Evolutionary conservation across 2,113 vertebrate species (phyloP), one percentile per base, ranked within the genome.

Genomic region (Oreochromis tanganicae): DNA sequence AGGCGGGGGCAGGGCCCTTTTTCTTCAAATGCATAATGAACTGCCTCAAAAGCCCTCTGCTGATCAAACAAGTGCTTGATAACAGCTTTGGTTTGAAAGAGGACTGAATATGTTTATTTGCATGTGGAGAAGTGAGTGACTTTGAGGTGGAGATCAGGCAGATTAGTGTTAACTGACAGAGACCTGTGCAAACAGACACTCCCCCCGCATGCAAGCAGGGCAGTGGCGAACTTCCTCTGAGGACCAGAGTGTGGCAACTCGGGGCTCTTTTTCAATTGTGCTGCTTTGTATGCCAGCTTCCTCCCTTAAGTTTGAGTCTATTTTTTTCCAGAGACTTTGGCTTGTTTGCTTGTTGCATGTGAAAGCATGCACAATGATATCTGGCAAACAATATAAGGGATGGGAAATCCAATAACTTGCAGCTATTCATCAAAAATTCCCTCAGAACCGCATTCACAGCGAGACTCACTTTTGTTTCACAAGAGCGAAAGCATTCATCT

Each of bases 51-150:
- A 92, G 87, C 90, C 80, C 89, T 92, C 87, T 85, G 71, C 85
- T 95, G 94, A 96, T 96, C 95, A 96, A 95, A 96, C 94, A 94
- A 93, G 92, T 93, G 93, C 94, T 94, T 94, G 93, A 95, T 95
- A 93, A 90, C 82, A 83, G 88, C 94, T 94, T 93, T 89, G 92
- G 92, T 93, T 86, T 90, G 92, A 93, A 93, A 95, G 91, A 92
- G 73, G 86, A 32, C 92, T 92, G 93, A 95, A 93, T 92, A 92
- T 94, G 90, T 94, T 95, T 95, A 94, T 94, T 95, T 95, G 93
- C 94, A 94, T 95, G 90, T 90, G 88, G 89, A 91, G 91, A 90
- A 93, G 93, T 89, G 86, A 94, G 89, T 84, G 92, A 95, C 95
- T 96, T 93, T 95, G 95, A 95, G 93, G 91, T 92, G 91, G 91